Percentiles rank a stretch among this genome's conserved stretches.
Evolutionary conservation across 1,140 invertebrate species (phyloP).

Genomic region (Drosophila ananassae): DNA sequence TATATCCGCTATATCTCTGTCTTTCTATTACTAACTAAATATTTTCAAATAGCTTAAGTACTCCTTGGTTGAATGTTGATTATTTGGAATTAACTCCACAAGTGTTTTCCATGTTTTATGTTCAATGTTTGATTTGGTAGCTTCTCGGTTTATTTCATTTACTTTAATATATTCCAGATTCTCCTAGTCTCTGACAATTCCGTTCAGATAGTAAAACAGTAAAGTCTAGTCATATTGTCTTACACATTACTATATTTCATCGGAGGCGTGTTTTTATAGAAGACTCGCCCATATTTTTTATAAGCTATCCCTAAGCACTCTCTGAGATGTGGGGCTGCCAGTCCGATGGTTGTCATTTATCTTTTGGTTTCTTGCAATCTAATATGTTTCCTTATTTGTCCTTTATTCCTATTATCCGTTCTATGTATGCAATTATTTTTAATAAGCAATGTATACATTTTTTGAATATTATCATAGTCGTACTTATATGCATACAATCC

Average conservation of each 20-base stretch:
- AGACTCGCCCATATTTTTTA: slow-evolving; percentile 17
- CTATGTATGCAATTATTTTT: background rate
- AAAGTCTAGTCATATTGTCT: slow-evolving; percentile 25
- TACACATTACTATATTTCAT: slow-evolving; percentile 2
- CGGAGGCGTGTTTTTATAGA: slow-evolving; percentile 12
- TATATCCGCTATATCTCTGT: slow-evolving; percentile 59
- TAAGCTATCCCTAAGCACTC: slow-evolving; percentile 23
- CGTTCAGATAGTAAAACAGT: slow-evolving; percentile 19
- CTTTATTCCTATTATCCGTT: background rate
- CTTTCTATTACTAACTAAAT: slow-evolving; percentile 64
- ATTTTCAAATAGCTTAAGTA: slow-evolving; percentile 67
- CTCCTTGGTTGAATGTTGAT: slow-evolving; percentile 50
- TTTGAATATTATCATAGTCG: background rate
- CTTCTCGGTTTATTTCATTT: slow-evolving; percentile 34
- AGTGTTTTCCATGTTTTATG: slow-evolving; percentile 53
- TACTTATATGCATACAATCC: background rate
- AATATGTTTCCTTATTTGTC: slow-evolving; percentile 2
- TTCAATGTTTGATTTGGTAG: slow-evolving; percentile 45
- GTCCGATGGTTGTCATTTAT: slow-evolving; percentile 21
- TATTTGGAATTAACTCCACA: slow-evolving; percentile 42
- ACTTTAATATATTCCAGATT: slow-evolving; percentile 20
- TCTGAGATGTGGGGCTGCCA: slow-evolving; percentile 13
- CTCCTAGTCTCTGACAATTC: slow-evolving; percentile 32
- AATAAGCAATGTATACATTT: background rate
- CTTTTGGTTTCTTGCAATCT: background rate